Base-by-base conservation (phyloP, 2,113 vertebrate species). In the Alexandromys fortis region DNA sequence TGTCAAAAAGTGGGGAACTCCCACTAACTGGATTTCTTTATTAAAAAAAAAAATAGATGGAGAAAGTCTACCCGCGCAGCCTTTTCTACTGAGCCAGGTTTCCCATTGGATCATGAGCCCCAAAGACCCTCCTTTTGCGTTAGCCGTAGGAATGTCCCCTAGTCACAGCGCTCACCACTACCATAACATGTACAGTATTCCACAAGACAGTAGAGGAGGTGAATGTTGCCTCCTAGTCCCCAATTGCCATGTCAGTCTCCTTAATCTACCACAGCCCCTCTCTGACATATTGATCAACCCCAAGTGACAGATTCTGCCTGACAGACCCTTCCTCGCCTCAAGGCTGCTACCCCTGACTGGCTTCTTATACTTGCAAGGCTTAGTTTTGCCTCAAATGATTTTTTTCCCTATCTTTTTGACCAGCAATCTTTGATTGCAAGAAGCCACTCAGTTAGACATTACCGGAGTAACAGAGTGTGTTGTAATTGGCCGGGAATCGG, bases 401-500 rank as follows among this genome's bases (percentile, higher is more conserved):
- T 86, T 77, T 3, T 58, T 19, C 17, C 14, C 49, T 38, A 63
- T 17, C 97, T 98, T 97, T 96, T 91, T 95, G 97, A 97, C 98
- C 79, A 58, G 45, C 93, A 94, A 96, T 97, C 97, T 98, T 98
- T 98, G 97, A 98, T 98, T 96, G 86, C 97, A 98, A 97, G 97
- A 96, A 98, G 93, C 97, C 96, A 98, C 98, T 98, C 96, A 92
- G 98, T 98, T 98, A 97, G 96, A 96, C 97, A 98, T 98, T 98
- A 97, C 97, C 97, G 90, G 16, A 98, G 87, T 96, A 92, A 97
- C 97, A 97, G 98, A 98, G 94, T 97, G 97, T 98, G 97, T 98
- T 98, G 98, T 98, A 99, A 99, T 98, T 99, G 98, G 98, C 98
- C 94, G 3, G 96, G 98, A 98, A 98, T 98, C 88, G 95, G 98